These are phyloP conservation scores for Ptychoptera albimana DNA, from an alignment of 2,888 invertebrate species.

Conservation along the genomic window DNA sequence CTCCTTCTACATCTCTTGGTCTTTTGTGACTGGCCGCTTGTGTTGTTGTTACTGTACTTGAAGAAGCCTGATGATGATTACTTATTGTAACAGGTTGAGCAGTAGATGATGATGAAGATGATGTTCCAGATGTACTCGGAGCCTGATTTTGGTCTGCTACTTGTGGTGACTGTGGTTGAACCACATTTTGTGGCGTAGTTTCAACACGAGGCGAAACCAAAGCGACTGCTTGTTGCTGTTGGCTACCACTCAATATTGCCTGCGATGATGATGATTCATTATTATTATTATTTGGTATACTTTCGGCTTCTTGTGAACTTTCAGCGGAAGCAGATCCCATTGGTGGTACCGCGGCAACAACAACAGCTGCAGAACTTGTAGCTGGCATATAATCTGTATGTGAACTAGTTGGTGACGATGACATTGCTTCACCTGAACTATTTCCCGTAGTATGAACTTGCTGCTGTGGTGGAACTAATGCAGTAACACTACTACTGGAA, in stretches of 20 bases:
- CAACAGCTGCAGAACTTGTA: constrained; percentile 48
- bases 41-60: constrained; percentile 50
- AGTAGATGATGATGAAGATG: constrained; percentile 14
- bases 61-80: constrained; percentile 34
- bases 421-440: constrained; percentile 33
- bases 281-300: constrained; percentile 22
- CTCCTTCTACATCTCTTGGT: constrained; percentile 39
- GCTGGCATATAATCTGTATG: constrained; percentile 77
- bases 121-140: constrained; percentile 24
- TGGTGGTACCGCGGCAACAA: constrained; percentile 51
- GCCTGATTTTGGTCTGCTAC: constrained; percentile 23
- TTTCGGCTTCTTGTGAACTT: constrained; percentile 33
- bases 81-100: constrained; percentile 23
- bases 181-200: constrained; percentile 34
- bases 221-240: constrained; percentile 47
- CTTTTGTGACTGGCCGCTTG: constrained; percentile 46
- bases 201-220: constrained; percentile 54
- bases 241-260: constrained; percentile 24
- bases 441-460: constrained; percentile 40
- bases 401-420: constrained; percentile 55
- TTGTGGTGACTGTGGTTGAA: constrained; percentile 17
- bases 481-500: constrained; percentile 28
- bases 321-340: constrained; percentile 26
- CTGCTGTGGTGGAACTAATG: constrained; percentile 43
- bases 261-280: constrained; percentile 18